Conservation (phyloP, 2,113 vertebrate species). For the Grammatotria lemairii region DNA sequence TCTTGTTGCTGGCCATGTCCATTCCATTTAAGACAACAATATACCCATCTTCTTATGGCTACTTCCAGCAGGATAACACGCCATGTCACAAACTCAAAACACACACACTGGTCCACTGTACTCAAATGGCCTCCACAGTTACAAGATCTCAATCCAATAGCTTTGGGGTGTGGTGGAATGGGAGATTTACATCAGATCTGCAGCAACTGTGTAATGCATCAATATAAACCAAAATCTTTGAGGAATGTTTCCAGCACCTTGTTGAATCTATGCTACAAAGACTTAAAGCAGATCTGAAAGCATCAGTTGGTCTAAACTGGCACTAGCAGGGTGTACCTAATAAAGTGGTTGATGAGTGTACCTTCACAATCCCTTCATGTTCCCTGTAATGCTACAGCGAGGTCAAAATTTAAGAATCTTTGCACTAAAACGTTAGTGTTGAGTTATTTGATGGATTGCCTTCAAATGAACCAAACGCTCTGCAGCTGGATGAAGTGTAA, state of each 20-base stretch:
- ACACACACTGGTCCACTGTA: background rate
- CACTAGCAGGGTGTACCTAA: background rate
- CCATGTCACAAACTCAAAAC: background rate
- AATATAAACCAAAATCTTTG: background rate
- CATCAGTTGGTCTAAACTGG: background rate
- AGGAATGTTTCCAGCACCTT: background rate
- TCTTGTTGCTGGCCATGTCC: background rate
- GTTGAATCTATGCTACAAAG: background rate
- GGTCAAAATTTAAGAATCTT: background rate
- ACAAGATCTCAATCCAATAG: background rate
- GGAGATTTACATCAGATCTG: background rate
- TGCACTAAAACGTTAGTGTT: background rate
- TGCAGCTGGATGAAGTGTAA: background rate
- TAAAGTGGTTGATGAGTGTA: background rate
- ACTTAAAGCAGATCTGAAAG: background rate
- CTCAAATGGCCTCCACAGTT: background rate
- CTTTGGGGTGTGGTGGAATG: background rate
- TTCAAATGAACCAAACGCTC: background rate
- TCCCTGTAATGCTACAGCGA: background rate
- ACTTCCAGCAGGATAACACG: background rate
- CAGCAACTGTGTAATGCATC: background rate
- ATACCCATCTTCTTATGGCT: background rate
- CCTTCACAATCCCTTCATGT: background rate
- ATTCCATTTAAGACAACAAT: background rate
- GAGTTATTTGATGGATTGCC: background rate